Evolutionary conservation across 2,797 vertebrate species (phyloP), one percentile per base, ranked within the genome.

Genomic region (Lemur catta): DNA sequence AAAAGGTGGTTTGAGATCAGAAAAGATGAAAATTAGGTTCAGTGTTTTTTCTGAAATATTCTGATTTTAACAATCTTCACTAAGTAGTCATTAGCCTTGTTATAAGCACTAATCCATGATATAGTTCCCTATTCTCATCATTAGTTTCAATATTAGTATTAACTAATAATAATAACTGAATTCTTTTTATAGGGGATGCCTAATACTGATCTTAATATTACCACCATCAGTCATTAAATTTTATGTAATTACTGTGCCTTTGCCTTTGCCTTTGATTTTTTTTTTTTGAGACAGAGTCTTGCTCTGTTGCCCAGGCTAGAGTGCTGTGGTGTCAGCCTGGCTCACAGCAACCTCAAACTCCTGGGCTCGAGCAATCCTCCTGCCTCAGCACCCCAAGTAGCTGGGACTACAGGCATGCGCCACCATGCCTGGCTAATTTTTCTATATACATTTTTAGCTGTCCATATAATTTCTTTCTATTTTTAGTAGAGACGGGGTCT

Each of bases 171-270:
- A 50, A 67, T 61, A 67, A 69, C 72, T 80, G 67, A 92, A 46
- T 72, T 94, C 18, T 74, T 96, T 87, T 14, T 72, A 11, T 76
- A 95, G 81, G 24, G 79, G 55, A 88, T 93, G 6, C 65, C 72
- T 81, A 71, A 74, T 92, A 65, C 26, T 84, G 89, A 84, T 82
- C 18, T 86, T 95, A 63, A 69, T 59, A 46, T 94, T 95, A 65
- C 10, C 41, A 65, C 86, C 7, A 71, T 33, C 30, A 33, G 9
- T 94, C 67, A 67, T 81, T 91, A 84, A 75, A 80, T 71, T 96
- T 96, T 87, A 59, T 63, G 9, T 78, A 57, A 50, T 92, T 74
- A 67, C n/a, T 71, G 6, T 92, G 4, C 15, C 41, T 85, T 78
- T 55, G 4, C 15, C 35, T 85, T 78, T 55, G 11, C 6, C 6